phyloP scores from a whole-genome alignment of 1,140 invertebrate genomes.

The Metopolophium dirhodum region DNA sequence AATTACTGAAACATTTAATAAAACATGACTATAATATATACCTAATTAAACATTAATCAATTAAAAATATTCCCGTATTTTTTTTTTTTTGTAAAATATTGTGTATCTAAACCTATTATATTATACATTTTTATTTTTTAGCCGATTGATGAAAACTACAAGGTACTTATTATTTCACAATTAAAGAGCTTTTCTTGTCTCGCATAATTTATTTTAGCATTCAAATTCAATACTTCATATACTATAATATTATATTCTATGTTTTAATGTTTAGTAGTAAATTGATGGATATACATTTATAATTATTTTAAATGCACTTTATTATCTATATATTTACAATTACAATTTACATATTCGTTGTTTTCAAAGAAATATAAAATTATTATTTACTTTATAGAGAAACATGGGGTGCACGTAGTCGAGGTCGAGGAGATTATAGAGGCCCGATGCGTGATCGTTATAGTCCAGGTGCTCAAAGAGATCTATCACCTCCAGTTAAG shows the following conservation, averaged over 20 bases:
- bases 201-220: neutral
- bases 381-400: slow-evolving; percentile 64
- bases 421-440: slow-evolving; percentile 65
- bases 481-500: slow-evolving; percentile 78
- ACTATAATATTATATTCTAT: neutral
- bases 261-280: neutral
- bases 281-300: neutral
- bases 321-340: neutral
- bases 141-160: slow-evolving; percentile 37
- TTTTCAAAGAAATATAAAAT: neutral
- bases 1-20: no score
- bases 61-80: neutral
- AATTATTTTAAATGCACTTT: neutral
- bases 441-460: slow-evolving; percentile 69
- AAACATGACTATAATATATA: no score
- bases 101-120: neutral
- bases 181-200: neutral
- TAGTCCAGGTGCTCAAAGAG: slow-evolving; percentile 73
- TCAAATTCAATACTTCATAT: neutral
- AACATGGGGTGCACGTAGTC: slow-evolving; percentile 68
- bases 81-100: slow-evolving; percentile 5
- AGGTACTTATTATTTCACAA: slow-evolving; percentile 47
- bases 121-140: slow-evolving; percentile 38
- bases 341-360: neutral
- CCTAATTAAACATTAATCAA: no score